Percentiles rank a stretch among this genome's conserved stretches.
These are phyloP conservation scores for Lamprotornis superbus DNA, from an alignment of 2,113 vertebrate species.

Conservation along the genomic window DNA sequence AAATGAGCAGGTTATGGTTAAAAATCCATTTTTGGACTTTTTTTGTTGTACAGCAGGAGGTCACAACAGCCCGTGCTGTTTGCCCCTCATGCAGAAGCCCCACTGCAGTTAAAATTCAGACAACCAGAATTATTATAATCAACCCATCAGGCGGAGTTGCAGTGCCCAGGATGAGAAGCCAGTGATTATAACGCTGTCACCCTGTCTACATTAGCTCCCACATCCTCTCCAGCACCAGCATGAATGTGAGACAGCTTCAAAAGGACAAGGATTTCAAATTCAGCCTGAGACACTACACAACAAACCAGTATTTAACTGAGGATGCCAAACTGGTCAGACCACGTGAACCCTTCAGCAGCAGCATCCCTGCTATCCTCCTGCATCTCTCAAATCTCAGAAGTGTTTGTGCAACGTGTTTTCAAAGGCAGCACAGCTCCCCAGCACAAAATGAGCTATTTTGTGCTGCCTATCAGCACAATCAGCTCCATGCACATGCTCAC, in stretches of 20 bases:
- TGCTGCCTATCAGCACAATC: neutral
- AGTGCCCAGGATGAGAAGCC: neutral
- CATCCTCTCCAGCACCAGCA: neutral
- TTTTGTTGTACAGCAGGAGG: neutral
- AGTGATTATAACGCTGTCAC: slow-evolving; percentile 11
- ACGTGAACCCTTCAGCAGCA: neutral
- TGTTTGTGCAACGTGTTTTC: neutral
- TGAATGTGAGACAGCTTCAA: neutral
- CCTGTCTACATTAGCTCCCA: neutral
- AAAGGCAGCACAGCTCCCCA: neutral
- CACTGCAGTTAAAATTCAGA: neutral
- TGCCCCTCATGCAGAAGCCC: neutral
- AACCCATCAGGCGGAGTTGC: neutral
- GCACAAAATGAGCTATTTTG: neutral
- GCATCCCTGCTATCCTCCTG: neutral
- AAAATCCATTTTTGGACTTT: neutral
- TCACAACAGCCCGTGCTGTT: neutral
- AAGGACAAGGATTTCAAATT: neutral
- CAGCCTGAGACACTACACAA: neutral
- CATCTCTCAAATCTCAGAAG: neutral
- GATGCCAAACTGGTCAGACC: slow-evolving; percentile 14
- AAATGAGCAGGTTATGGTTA: neutral
- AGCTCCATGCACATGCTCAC: neutral
- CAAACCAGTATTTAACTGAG: neutral
- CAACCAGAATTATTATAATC: slow-evolving; percentile 12